Percentiles rank a stretch among this genome's conserved stretches.
These are phyloP conservation scores for Turdus rufiventris DNA, from an alignment of 2,113 vertebrate genomes.

Conservation along the genomic window DNA sequence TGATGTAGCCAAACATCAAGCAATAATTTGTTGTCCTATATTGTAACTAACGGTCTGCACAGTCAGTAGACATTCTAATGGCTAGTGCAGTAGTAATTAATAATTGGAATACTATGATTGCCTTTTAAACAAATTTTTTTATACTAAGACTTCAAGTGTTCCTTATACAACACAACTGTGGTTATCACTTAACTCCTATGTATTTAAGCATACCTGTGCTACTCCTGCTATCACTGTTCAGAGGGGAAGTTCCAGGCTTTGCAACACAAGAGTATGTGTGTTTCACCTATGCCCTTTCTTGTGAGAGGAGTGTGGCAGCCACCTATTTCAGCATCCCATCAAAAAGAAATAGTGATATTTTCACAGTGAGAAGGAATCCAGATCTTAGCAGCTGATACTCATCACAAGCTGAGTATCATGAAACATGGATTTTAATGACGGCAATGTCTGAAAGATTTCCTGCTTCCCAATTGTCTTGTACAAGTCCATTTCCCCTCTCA, in stretches of 20 bases:
- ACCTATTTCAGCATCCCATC: not conserved
- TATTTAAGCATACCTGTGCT: not conserved
- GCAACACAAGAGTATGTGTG: not conserved
- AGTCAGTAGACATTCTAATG: not conserved
- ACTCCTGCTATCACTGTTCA: rapidly evolving
- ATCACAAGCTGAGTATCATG: not conserved
- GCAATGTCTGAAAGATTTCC: not conserved
- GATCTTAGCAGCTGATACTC: not conserved
- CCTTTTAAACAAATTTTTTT: not conserved
- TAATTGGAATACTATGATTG: not conserved
- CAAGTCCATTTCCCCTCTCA: not conserved
- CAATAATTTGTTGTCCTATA: not conserved
- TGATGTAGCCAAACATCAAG: not conserved
- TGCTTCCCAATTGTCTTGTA: not conserved
- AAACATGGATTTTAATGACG: not conserved
- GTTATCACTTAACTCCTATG: not conserved
- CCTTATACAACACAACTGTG: not conserved
- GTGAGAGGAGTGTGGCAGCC: not conserved
- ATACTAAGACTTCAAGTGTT: not conserved
- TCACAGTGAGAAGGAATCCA: not conserved
- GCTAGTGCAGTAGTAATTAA: not conserved
- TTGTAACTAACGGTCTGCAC: not conserved
- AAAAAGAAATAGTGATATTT: not conserved
- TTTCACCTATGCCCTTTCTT: not conserved
- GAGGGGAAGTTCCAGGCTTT: not conserved